Conservation (phyloP, 64 coral and sea anemone species). For the Catalaphyllia jardinei region DNA sequence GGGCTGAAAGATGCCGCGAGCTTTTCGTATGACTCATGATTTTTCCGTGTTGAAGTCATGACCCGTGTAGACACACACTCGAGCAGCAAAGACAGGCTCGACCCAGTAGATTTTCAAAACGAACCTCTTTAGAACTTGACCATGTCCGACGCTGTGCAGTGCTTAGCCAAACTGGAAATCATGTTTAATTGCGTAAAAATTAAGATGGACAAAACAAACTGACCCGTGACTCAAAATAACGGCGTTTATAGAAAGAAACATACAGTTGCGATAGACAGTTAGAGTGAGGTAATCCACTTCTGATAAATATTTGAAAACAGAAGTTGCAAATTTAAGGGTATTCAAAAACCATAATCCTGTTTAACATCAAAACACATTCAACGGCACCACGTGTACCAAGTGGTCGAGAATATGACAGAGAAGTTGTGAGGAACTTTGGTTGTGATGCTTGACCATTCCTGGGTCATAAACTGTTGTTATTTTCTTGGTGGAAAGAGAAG, state of each 20-base stretch:
- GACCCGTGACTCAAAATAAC: background rate
- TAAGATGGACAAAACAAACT: background rate
- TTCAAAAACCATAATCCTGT: background rate
- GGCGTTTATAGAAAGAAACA: background rate
- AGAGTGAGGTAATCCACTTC: background rate
- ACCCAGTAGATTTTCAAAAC: background rate
- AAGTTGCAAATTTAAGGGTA: background rate
- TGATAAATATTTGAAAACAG: background rate
- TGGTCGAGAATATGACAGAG: no score
- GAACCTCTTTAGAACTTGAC: background rate
- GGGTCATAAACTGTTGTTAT: no score
- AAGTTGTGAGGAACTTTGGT: no score
- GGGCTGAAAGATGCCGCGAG: background rate
- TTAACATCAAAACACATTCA: background rate
- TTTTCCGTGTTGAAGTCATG: slow-evolving; percentile 36
- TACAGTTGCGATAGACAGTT: background rate
- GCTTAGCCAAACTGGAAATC: background rate
- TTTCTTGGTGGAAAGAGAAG: no score
- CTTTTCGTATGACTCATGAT: slow-evolving; percentile 27
- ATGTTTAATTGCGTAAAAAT: background rate
- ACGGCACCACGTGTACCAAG: background rate
- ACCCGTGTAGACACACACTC: slow-evolving; percentile 7
- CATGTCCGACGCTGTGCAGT: background rate
- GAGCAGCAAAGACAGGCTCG: background rate
- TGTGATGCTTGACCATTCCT: no score